Percentiles rank a stretch among this genome's conserved stretches.
Evolutionary conservation across 1,140 invertebrate genomes (phyloP).

Genomic region (Scaptomyza hsui): DNA sequence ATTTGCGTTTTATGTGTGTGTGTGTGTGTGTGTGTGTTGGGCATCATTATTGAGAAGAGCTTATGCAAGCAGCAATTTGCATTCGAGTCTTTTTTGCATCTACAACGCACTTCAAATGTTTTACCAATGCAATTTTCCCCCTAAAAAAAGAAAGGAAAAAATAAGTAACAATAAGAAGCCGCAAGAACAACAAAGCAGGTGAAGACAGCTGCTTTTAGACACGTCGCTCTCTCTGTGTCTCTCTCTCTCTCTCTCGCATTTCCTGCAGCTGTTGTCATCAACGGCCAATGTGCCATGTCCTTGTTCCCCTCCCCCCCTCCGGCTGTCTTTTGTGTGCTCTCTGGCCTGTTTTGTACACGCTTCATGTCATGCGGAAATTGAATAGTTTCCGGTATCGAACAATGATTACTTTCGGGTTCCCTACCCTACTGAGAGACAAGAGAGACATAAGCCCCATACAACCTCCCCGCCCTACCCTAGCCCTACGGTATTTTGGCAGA

Average conservation of each 20-base stretch:
- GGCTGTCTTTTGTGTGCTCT: slow-evolving; percentile 7
- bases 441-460: slow-evolving; percentile 1
- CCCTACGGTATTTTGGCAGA: neutral
- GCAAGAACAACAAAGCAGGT: slow-evolving; percentile 1
- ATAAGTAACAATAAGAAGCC: no score
- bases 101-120: slow-evolving; percentile 7
- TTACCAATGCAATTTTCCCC: slow-evolving; percentile 19
- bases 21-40: no score
- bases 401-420: slow-evolving; percentile 70
- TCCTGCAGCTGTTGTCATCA: slow-evolving; percentile 15
- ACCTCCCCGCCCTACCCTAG: no score
- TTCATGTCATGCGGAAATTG: slow-evolving; percentile 80
- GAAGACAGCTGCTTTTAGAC: neutral
- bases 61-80: slow-evolving; percentile 4
- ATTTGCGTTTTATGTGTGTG: neutral
- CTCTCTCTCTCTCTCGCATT: neutral
- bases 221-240: neutral
- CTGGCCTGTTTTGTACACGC: slow-evolving; percentile 53
- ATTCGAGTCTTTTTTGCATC: slow-evolving; percentile 8
- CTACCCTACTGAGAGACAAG: slow-evolving; percentile 25
- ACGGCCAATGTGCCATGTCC: slow-evolving; percentile 23
- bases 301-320: neutral
- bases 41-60: no score
- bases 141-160: no score
- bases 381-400: slow-evolving; percentile 82